Evolutionary conservation across 2,113 vertebrate genomes (phyloP), one percentile per base, ranked within the genome.

Genomic region (Sorex fumeus): DNA sequence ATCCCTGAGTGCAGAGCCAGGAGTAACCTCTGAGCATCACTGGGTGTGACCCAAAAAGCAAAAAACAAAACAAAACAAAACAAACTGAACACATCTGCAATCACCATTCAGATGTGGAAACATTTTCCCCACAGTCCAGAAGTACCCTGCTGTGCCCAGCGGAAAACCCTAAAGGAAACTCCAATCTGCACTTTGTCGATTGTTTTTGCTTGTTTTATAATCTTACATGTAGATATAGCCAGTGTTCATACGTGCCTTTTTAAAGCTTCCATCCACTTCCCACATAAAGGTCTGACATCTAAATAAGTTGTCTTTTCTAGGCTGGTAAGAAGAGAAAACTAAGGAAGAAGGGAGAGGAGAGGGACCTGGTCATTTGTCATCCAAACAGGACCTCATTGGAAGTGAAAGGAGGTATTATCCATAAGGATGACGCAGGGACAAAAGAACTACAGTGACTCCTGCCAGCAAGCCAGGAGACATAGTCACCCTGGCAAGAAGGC

Each of bases 331-430:
- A 66, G 30, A 66, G 28, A 66, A 9, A 66, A 8, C 25, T 30
- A 23, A 5, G 23, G 23, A 27, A 64, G n/a, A 25, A 88, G n/a
- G 53, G 13, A 4, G 15, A 67, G 80, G 27, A 86, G 13, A 69
- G 25, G 30, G 83, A 76, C 6, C 53, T 19, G 32, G 19, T 66
- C 21, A 72, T 83, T 72, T 88, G 67, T 86, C 72, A 53, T 77
- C 70, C 75, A 92, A 93, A 91, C 36, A 27, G 53, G 40, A 85
- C 71, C 57, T 32, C 43, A 83, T 30, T 88, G 79, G 78, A 43
- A 80, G 40, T 3, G 4, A 83, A 86, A 87, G 67, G 25, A 69
- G 18, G 53, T n/a, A 5, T 71, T 91, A 28, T 67, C 84, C 67
- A 71, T 62, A 80, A 81, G 16, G 71, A 85, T 9, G 71, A 85